These are phyloP conservation scores for Adoxophyes honmai DNA, from an alignment of 1,140 invertebrate species.

Conservation along the genomic window DNA sequence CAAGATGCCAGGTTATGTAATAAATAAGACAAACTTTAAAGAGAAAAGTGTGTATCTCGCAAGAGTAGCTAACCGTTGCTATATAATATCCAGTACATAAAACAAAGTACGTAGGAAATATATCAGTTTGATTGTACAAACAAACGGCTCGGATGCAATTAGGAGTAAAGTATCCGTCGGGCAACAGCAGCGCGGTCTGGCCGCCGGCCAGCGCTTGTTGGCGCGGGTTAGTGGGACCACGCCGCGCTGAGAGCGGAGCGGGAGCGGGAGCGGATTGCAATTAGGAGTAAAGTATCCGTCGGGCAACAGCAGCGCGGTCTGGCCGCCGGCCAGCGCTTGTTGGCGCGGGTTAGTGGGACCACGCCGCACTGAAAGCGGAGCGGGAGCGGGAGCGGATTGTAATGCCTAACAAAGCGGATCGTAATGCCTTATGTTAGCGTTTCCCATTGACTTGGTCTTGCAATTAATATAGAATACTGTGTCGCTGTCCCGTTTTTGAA, in stretches of 20 bases:
- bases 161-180: slow-evolving; percentile 8
- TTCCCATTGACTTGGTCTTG: no score
- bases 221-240: not conserved
- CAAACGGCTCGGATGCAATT: slow-evolving; percentile 8
- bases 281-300: slow-evolving; percentile 6
- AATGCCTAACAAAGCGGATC: no score
- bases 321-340: not conserved
- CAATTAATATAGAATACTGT: no score
- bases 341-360: not conserved
- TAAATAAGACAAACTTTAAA: no score
- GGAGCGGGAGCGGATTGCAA: not conserved
- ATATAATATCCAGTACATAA: no score
- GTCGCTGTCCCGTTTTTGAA: no score
- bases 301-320: slow-evolving; percentile 2
- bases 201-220: not conserved
- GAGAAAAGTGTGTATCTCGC: no score
- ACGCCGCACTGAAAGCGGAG: not conserved
- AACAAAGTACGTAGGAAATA: not conserved
- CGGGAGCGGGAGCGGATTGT: no score
- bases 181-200: slow-evolving; percentile 2
- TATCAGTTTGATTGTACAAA: slow-evolving; percentile 8
- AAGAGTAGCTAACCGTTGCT: no score
- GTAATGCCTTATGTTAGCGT: no score
- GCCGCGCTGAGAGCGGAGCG: not conserved
- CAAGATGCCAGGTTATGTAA: no score